Percentiles rank a stretch among this genome's conserved stretches.
Evolutionary conservation across 2,888 invertebrate species (phyloP).

Genomic region (Rhorus exstirpatorius): DNA sequence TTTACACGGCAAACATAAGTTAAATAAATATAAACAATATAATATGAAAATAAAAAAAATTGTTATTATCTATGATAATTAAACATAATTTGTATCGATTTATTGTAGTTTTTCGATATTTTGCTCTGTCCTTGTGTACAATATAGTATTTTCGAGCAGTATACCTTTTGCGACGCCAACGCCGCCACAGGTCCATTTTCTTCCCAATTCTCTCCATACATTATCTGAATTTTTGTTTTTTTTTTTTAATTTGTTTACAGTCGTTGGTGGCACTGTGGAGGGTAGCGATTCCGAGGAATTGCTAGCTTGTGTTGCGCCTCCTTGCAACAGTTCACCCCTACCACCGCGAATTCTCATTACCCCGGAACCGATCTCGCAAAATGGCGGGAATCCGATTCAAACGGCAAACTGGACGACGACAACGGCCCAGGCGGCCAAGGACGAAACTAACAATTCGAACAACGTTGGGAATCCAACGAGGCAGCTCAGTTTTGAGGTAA

Average conservation of each 20-base stretch:
- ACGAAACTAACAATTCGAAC: constrained; percentile 76
- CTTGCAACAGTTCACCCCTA: constrained; percentile 79
- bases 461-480: constrained; percentile 77
- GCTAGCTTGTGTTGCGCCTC: constrained; percentile 80
- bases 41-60: too few species aligned
- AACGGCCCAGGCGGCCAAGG: constrained; percentile 78
- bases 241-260: constrained; percentile 74
- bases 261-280: constrained; percentile 82
- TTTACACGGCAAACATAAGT: neutral
- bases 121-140: too few species aligned
- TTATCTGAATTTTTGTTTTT: neutral
- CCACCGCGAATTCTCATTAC: constrained; percentile 77
- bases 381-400: constrained; percentile 72
- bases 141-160: too few species aligned
- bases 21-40: too few species aligned
- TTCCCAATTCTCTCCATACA: too few species aligned
- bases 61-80: too few species aligned
- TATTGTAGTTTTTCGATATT: too few species aligned
- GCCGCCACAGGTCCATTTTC: too few species aligned
- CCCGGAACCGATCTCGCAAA: constrained; percentile 75
- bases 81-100: too few species aligned
- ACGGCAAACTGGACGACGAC: constrained; percentile 76
- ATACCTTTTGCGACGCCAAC: too few species aligned
- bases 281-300: constrained; percentile 84
- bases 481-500: constrained; percentile 86